These are phyloP conservation scores for Trypoxylus dichotomus DNA, from an alignment of 1,140 invertebrate species.

Conservation along the genomic window DNA sequence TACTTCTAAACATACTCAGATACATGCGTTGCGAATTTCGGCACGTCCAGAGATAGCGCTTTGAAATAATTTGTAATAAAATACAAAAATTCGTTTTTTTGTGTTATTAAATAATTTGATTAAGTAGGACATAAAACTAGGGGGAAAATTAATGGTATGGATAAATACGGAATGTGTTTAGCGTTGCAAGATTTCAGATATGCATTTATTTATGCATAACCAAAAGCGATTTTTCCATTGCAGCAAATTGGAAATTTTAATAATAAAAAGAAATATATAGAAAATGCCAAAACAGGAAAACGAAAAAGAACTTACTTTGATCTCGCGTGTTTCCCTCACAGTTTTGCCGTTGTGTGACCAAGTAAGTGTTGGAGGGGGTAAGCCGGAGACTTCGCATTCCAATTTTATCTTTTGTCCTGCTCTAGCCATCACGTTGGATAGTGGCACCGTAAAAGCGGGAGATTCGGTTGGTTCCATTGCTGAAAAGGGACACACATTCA, in stretches of 20 bases:
- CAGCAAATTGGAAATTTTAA: neutral
- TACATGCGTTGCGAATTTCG: neutral
- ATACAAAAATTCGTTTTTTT: too few species aligned
- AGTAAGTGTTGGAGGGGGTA: constrained; percentile 59
- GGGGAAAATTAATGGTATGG: too few species aligned
- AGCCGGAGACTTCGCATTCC: constrained; percentile 66
- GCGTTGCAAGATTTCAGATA: too few species aligned
- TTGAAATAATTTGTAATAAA: neutral
- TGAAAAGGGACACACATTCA: constrained; percentile 43
- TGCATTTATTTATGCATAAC: too few species aligned
- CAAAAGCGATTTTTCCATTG: too few species aligned
- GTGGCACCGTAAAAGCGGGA: constrained; percentile 59
- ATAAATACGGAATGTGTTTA: too few species aligned
- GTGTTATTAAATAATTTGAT: too few species aligned
- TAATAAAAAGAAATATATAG: neutral
- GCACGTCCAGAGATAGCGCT: neutral
- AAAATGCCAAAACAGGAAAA: neutral
- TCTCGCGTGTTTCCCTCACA: constrained; percentile 58
- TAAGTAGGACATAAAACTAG: too few species aligned
- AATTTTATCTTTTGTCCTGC: constrained; percentile 69
- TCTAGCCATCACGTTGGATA: constrained; percentile 65
- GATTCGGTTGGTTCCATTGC: constrained; percentile 57
- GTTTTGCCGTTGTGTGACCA: constrained; percentile 73
- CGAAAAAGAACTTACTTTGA: constrained; percentile 54
- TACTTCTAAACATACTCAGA: constrained; percentile 21